A percentile compares a stretch with the other conserved stretches of the same genome.
Evolutionary conservation across 2,113 vertebrate species (phyloP).

Genomic region (Dromiciops gliroides): DNA sequence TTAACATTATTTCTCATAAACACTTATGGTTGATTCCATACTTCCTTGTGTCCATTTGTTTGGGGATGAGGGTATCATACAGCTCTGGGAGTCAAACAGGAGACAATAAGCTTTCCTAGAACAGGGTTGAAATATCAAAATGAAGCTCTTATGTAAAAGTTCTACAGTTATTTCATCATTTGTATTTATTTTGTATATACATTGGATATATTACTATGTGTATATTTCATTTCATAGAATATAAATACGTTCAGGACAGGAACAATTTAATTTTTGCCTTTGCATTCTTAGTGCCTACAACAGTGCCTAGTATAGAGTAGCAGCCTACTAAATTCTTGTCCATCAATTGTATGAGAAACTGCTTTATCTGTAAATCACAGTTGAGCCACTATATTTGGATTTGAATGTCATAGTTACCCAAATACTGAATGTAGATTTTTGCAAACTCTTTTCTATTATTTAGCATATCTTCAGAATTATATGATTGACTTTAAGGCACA

Average conservation of each 20-base stretch:
- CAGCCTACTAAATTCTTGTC: not conserved
- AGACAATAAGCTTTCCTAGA: not conserved
- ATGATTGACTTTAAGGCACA: no score
- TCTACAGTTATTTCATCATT: not conserved
- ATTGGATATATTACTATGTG: not conserved
- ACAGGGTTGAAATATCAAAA: not conserved
- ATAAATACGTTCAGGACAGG: not conserved
- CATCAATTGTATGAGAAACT: not conserved
- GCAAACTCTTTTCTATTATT: not conserved
- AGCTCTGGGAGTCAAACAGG: no score
- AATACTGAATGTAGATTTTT: not conserved
- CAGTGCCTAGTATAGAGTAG: not conserved
- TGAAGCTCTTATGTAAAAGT: not conserved
- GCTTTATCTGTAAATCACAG: not conserved
- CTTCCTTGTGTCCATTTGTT: not conserved
- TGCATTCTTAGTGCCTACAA: not conserved
- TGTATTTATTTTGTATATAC: not conserved
- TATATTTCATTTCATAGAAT: not conserved
- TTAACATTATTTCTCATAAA: not conserved
- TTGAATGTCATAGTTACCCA: not conserved
- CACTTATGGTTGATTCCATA: not conserved
- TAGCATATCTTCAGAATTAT: no score
- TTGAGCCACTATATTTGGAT: not conserved
- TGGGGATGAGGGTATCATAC: not conserved
- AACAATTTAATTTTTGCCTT: not conserved